These are phyloP conservation scores for Acleris holmiana DNA, from an alignment of 2,888 invertebrate species.

Conservation along the genomic window DNA sequence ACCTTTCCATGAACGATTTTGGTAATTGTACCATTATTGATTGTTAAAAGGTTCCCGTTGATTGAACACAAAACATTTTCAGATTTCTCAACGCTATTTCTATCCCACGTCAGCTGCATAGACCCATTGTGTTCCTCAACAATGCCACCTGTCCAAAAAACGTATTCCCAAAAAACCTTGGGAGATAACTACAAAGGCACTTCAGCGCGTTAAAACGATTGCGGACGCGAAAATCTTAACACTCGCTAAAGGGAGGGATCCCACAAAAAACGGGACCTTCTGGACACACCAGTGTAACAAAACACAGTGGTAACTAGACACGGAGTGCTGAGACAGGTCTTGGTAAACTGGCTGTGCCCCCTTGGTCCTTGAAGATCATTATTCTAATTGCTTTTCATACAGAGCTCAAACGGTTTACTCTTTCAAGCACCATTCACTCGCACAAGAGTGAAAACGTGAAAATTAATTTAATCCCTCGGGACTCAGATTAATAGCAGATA, in stretches of 20 bases:
- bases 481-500: constrained; percentile 65
- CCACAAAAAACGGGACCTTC: constrained; percentile 42
- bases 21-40: background rate
- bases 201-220: constrained; percentile 74
- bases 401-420: constrained; percentile 67
- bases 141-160: constrained; percentile 48
- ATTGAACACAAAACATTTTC: constrained; percentile 23
- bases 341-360: constrained; percentile 43
- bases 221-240: constrained; percentile 57
- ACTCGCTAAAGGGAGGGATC: constrained; percentile 46
- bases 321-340: constrained; percentile 37
- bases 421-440: constrained; percentile 71
- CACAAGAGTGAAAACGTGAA: constrained; percentile 68
- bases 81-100: constrained; percentile 5
- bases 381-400: constrained; percentile 75
- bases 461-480: constrained; percentile 75
- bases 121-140: constrained; percentile 35
- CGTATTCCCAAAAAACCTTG: constrained; percentile 49
- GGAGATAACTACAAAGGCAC: constrained; percentile 52
- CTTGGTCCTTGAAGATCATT: constrained; percentile 74
- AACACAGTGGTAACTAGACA: background rate
- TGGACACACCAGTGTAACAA: constrained; percentile 12
- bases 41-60: constrained; percentile 10
- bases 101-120: constrained; percentile 34
- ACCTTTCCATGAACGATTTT: background rate